Percentiles rank a stretch among this genome's conserved stretches.
phyloP scores from a whole-genome alignment of 2,797 vertebrate species.

The Aphelocoma californica region DNA sequence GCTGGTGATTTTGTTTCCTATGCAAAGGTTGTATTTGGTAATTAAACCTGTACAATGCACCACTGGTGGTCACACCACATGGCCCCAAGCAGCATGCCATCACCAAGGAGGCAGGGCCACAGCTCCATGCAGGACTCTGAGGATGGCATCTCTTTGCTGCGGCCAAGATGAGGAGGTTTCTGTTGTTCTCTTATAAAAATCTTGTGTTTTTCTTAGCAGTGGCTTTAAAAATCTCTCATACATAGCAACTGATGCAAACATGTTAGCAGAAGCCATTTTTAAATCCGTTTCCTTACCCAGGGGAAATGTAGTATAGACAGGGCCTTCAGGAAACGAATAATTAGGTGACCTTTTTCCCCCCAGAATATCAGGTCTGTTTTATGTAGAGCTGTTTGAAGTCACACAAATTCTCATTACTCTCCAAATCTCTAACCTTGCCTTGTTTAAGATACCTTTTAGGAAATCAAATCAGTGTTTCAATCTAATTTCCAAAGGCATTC shows the following conservation, averaged over 20 bases:
- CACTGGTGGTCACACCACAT: rapidly evolving
- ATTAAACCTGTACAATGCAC: not conserved
- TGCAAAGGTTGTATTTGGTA: not conserved
- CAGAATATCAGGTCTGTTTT: conserved; percentile 67
- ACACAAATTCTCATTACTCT: conserved; percentile 67
- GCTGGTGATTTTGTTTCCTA: not conserved
- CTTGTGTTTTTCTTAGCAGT: not conserved
- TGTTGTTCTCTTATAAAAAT: not conserved
- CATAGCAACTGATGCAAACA: not conserved
- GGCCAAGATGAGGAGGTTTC: not conserved
- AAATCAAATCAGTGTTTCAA: conserved; percentile 70
- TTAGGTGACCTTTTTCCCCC: conserved; percentile 69
- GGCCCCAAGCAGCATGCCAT: not conserved
- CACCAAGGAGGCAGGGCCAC: not conserved
- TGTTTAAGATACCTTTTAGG: conserved; percentile 71
- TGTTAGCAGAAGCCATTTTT: conserved; percentile 52
- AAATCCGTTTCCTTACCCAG: conserved; percentile 65
- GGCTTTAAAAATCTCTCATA: conserved; percentile 22
- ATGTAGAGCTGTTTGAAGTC: conserved; percentile 68
- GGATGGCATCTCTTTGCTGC: not conserved
- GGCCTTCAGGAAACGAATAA: conserved; percentile 71
- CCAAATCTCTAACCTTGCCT: conserved; percentile 70
- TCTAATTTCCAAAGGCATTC: conserved; percentile 75
- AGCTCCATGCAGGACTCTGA: rapidly evolving
- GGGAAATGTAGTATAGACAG: conserved; percentile 62